These are phyloP conservation scores for Megastigmus dorsalis DNA, from an alignment of 2,888 invertebrate genomes.

Conservation along the genomic window DNA sequence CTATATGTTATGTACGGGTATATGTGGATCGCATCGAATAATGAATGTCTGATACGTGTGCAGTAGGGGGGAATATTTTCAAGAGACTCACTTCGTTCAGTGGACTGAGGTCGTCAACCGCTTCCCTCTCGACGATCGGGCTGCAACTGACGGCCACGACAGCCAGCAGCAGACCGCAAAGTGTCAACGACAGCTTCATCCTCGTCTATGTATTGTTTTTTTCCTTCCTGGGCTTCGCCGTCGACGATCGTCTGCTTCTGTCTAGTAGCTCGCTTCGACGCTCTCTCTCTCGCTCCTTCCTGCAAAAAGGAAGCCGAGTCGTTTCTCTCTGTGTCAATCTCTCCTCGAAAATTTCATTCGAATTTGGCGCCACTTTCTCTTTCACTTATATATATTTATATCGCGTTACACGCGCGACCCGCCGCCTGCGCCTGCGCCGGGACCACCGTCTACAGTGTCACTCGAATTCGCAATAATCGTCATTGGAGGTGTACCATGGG, in stretches of 20 bases:
- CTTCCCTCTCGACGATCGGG: constrained; percentile 68
- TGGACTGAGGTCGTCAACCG: constrained; percentile 68
- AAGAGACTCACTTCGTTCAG: constrained; percentile 70
- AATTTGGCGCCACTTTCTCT: constrained; percentile 51
- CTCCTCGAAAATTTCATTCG: not conserved
- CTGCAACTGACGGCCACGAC: constrained; percentile 59
- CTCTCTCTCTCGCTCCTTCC: constrained; percentile 23
- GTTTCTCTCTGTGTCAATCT: no score
- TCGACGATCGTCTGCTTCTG: not conserved
- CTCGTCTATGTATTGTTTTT: no score
- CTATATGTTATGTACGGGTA: no score
- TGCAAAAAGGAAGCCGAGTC: no score
- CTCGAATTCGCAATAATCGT: no score
- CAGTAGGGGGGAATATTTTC: not conserved
- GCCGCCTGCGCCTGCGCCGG: not conserved
- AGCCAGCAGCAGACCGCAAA: constrained; percentile 62
- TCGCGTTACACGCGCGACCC: not conserved
- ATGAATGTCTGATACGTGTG: no score
- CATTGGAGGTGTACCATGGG: no score
- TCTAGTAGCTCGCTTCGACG: not conserved
- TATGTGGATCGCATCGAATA: no score
- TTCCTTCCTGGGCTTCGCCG: no score
- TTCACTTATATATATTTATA: no score
- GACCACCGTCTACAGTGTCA: no score
- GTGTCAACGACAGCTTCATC: constrained; percentile 65